These are phyloP conservation scores for Tetrapedia diversipes DNA, from an alignment of 2,888 invertebrate species.

Conservation along the genomic window DNA sequence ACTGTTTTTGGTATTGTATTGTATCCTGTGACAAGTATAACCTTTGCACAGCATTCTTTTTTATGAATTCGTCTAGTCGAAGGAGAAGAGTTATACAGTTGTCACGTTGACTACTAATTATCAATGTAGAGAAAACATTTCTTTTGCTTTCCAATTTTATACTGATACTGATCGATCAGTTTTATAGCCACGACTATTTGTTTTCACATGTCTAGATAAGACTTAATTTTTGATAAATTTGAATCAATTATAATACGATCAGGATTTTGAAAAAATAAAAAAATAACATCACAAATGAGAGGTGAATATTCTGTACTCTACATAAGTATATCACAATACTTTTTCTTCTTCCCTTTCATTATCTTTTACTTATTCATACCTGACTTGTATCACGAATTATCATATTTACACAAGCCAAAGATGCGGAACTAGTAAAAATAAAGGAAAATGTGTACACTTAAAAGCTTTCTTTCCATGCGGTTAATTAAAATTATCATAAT, in stretches of 20 bases:
- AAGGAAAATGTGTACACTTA: slow-evolving; percentile 6
- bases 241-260: slow-evolving; percentile 9
- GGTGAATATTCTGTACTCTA: neutral
- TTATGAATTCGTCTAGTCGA: slow-evolving; percentile 10
- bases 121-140: neutral
- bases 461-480: slow-evolving; percentile 41
- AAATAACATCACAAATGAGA: no score
- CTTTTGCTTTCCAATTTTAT: neutral
- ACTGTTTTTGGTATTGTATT: neutral
- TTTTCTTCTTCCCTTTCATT: slow-evolving; percentile 24
- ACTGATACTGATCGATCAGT: neutral
- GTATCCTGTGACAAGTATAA: neutral
- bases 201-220: no score
- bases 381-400: slow-evolving; percentile 75
- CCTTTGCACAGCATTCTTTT: neutral
- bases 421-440: slow-evolving; percentile 80
- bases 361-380: slow-evolving; percentile 73
- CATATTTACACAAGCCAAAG: slow-evolving; percentile 81
- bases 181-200: slow-evolving; percentile 7
- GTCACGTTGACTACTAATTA: no score
- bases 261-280: neutral
- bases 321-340: neutral
- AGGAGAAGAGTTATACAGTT: neutral
- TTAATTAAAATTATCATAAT: slow-evolving; percentile 43
- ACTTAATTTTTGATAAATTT: no score